Base-by-base conservation (phyloP, 2,888 invertebrate genomes). In the Oxycera nigricornis region DNA sequence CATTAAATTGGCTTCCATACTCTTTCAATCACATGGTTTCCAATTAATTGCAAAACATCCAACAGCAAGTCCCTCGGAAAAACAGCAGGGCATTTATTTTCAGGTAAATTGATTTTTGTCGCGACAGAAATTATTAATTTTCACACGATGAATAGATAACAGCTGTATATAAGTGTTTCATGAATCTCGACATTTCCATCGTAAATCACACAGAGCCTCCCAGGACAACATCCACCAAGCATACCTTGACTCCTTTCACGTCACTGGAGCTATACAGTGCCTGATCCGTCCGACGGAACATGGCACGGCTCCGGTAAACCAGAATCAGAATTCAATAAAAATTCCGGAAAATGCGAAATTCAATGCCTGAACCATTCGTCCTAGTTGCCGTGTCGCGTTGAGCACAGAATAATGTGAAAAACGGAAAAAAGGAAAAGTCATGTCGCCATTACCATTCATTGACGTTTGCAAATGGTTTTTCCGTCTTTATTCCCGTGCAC, bases 401-500 rank as follows among this genome's bases (percentile, higher is more conserved):
- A 65, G 65, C 41, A 20, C 35, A 31, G 61, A 35, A 35, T 6
- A 70, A 70, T 52, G 70, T 35, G 30, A 52, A 70, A 28, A 72
- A 35, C 39, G 59, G 26, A 35, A 72, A 61, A 73, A 59, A 28
- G 24, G 24, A 73, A 46, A 62, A 73, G 61, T 73, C 50, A 52
- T 73, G 73, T 73, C 62, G 50, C 73, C 50, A 62, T 65, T 65
- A 52, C 73, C 52, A 73, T 73, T 73, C 73, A 73, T 65, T 73
- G 73, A 65, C 73, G 57, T 73, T 65, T 73, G 73, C 65, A 73
- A 73, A 73, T 73, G 73, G 72, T 39, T 59, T 72, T 72, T 57
- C 57, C 26, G 24, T 39, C 57, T 24, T 57, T 57, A 50, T 72
- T 55, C 39, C 31, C 50, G 46, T 68, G 30, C 30, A 68, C 52